Conservation (phyloP, 2,888 invertebrate genomes). For the Acrocyrtus sp. region DNA sequence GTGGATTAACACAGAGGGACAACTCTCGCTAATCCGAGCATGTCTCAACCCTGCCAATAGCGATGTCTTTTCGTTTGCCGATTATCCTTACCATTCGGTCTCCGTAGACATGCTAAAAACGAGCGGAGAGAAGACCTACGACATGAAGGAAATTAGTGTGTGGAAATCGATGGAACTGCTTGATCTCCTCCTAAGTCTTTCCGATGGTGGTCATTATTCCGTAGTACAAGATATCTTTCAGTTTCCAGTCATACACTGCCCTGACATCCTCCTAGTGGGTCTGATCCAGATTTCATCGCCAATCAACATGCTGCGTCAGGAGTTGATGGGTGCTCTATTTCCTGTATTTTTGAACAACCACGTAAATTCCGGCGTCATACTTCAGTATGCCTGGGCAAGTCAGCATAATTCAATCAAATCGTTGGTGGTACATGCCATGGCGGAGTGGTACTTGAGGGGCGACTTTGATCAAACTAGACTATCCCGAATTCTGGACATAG, state of each 20-base stretch:
- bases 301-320: constrained; percentile 81
- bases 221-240: constrained; percentile 90
- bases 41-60: constrained; percentile 81
- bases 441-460: constrained; percentile 90
- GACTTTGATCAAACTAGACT: constrained; percentile 94
- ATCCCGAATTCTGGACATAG: constrained; percentile 94
- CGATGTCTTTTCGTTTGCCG: constrained; percentile 94
- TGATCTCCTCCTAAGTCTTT: constrained; percentile 85
- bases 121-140: constrained; percentile 82
- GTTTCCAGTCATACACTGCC: constrained; percentile 91
- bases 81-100: constrained; percentile 88
- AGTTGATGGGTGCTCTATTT: constrained; percentile 86
- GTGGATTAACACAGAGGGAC: constrained; percentile 95
- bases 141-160: constrained; percentile 90
- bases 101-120: constrained; percentile 90
- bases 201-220: constrained; percentile 86
- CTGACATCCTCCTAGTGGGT: constrained; percentile 91
- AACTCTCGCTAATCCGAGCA: constrained; percentile 85
- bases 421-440: constrained; percentile 95
- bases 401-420: constrained; percentile 75
- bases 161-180: constrained; percentile 95
- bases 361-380: constrained; percentile 94
- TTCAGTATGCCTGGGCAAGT: constrained; percentile 89
- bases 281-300: constrained; percentile 88
- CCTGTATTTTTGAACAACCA: constrained; percentile 95